These are phyloP conservation scores for Calosoma granatense DNA, from an alignment of 1,140 invertebrate genomes.

Conservation along the genomic window DNA sequence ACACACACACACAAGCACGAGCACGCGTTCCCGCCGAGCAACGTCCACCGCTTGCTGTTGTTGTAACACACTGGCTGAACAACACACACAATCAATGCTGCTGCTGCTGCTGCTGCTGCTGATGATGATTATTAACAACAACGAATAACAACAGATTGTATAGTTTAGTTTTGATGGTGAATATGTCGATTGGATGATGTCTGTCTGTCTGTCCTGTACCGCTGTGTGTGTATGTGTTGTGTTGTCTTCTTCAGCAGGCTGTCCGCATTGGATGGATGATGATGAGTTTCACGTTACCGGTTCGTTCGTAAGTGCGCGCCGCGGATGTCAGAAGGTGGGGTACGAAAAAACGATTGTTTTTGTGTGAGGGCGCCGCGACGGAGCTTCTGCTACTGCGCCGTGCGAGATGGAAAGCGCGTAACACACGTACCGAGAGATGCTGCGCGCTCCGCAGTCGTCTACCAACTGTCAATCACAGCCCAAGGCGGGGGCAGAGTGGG, in stretches of 20 bases:
- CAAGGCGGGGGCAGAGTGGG: constrained; percentile 41
- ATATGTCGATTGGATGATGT: no score
- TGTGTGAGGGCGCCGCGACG: constrained; percentile 10
- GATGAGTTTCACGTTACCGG: not conserved
- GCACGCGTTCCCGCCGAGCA: no score
- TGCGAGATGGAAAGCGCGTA: constrained; percentile 8
- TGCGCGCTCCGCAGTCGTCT: constrained; percentile 53
- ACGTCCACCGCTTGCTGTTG: no score
- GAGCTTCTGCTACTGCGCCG: constrained; percentile 1
- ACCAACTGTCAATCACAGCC: constrained; percentile 55
- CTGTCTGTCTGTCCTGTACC: not conserved
- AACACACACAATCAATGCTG: no score
- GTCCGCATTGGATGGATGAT: not conserved
- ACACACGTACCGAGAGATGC: constrained; percentile 31
- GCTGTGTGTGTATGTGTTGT: not conserved
- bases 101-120: not conserved
- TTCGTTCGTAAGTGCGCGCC: not conserved
- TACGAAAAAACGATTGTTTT: constrained; percentile 8
- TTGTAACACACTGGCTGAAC: no score
- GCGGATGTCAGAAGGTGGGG: not conserved
- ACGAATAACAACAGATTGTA: no score
- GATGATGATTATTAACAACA: no score
- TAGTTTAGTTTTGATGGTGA: no score
- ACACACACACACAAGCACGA: no score
- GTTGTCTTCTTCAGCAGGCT: not conserved